phyloP scores from a whole-genome alignment of 2,888 invertebrate species.

The Platerodrilus igneus region DNA sequence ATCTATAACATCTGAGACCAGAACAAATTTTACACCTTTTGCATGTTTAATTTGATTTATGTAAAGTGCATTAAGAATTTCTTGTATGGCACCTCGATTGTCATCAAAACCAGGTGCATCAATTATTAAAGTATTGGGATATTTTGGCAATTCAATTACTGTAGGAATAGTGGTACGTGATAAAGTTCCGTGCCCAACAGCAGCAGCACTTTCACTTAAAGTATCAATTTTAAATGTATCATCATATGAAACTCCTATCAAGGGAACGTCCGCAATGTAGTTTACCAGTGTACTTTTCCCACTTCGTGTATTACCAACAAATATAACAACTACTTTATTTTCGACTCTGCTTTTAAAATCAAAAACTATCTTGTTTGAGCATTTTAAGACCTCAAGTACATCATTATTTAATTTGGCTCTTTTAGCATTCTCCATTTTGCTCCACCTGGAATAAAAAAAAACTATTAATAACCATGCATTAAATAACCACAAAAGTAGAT shows the following conservation, averaged over 20 bases:
- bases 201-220: conserved; percentile 1
- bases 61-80: conserved; percentile 13
- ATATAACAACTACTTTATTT: conserved; percentile 13
- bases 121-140: conserved; percentile 5
- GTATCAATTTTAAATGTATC: conserved; percentile 9
- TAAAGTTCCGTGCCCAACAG: conserved; percentile 12
- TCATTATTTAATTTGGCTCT: conserved; percentile 10
- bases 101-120: conserved; percentile 19
- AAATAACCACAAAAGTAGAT: no score
- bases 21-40: conserved; percentile 10
- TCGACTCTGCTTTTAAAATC: conserved; percentile 7
- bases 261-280: conserved; percentile 3
- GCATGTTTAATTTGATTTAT: conserved; percentile 18
- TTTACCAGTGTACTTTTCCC: conserved; percentile 18
- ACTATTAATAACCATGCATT: no score
- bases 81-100: conserved; percentile 14
- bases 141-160: conserved; percentile 3
- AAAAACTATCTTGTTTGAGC: conserved; percentile 8
- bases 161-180: conserved; percentile 12
- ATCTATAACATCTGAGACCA: conserved; percentile 11
- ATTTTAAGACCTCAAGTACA: conserved; percentile 9
- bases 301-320: conserved; percentile 13
- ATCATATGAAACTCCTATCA: conserved; percentile 8
- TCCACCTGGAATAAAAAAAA: no score
- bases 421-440: no score